Conservation (phyloP, 1,140 invertebrate species). For the Gonatopus flavifemur region DNA sequence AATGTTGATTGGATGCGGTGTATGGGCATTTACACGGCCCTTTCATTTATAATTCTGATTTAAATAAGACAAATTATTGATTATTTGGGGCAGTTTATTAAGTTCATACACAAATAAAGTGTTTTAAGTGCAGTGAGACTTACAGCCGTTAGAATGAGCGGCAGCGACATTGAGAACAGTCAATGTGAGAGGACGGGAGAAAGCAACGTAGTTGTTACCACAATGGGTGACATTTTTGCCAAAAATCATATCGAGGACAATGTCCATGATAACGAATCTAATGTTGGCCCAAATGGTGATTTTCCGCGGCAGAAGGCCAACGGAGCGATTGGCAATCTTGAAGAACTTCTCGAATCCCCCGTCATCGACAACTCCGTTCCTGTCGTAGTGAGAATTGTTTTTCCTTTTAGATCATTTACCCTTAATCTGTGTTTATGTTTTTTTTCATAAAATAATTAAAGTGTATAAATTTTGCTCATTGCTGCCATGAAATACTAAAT, state of each 20-base stretch:
- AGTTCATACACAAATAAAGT: slow-evolving; percentile 6
- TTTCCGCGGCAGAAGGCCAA: slow-evolving; percentile 12
- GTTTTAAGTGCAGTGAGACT: slow-evolving; percentile 8
- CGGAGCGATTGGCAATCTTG: slow-evolving; percentile 7
- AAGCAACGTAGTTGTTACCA: slow-evolving; percentile 21
- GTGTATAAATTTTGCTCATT: too few relatives aligned
- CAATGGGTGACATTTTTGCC: slow-evolving; percentile 47
- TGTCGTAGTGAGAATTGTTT: slow-evolving; percentile 24
- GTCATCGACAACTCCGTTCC: slow-evolving; percentile 9
- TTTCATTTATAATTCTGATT: too few relatives aligned
- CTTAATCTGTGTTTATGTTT: too few relatives aligned
- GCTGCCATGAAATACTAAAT: background rate
- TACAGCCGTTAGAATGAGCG: slow-evolving; percentile 28
- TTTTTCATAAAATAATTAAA: too few relatives aligned
- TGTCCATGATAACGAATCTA: slow-evolving; percentile 5
- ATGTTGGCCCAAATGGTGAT: slow-evolving; percentile 4
- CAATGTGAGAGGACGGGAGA: slow-evolving; percentile 29
- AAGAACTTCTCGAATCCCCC: slow-evolving; percentile 16
- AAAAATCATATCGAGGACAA: slow-evolving; percentile 36
- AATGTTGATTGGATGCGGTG: slow-evolving; percentile 35
- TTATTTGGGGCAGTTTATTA: slow-evolving; percentile 16
- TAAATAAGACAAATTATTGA: slow-evolving; percentile 23
- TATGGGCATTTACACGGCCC: slow-evolving; percentile 43
- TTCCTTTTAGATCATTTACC: too few relatives aligned
- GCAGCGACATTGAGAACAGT: slow-evolving; percentile 31